Evolutionary conservation across 2,113 vertebrate species (phyloP).

Genomic region (Ondatra zibethicus): DNA sequence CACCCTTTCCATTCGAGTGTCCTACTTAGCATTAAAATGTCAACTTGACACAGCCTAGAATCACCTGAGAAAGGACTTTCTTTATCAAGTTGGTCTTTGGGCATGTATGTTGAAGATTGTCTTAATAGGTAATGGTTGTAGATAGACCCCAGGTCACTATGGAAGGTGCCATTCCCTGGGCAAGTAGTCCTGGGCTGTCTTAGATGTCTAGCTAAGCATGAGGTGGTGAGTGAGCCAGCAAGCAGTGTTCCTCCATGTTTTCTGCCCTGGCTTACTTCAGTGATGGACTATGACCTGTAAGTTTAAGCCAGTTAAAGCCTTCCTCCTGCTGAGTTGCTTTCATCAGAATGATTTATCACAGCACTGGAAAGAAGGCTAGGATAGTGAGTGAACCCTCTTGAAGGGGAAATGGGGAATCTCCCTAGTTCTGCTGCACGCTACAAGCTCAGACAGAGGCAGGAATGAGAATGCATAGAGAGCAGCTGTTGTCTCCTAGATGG

Average conservation of each 20-base stretch:
- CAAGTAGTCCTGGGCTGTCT: neutral
- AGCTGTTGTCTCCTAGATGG: slow-evolving; percentile 11
- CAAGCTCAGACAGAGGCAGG: neutral
- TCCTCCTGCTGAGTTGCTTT: neutral
- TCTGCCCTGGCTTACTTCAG: neutral
- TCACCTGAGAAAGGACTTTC: neutral
- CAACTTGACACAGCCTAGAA: neutral
- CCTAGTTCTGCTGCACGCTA: neutral
- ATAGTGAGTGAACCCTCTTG: neutral
- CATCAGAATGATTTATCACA: neutral
- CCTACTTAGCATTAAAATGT: neutral
- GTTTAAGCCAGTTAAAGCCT: neutral
- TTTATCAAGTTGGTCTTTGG: neutral
- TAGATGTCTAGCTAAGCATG: neutral
- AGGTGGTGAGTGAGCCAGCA: neutral
- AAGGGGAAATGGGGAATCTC: neutral
- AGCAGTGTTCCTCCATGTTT: neutral
- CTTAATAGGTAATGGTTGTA: neutral
- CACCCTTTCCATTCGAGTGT: neutral
- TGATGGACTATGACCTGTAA: neutral
- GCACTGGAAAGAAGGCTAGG: neutral
- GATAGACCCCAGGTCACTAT: neutral
- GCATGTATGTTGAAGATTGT: neutral
- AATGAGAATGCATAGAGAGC: neutral
- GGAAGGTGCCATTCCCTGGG: neutral